Base-by-base conservation (phyloP, 2,113 vertebrate species). In the Smithornis capensis region DNA sequence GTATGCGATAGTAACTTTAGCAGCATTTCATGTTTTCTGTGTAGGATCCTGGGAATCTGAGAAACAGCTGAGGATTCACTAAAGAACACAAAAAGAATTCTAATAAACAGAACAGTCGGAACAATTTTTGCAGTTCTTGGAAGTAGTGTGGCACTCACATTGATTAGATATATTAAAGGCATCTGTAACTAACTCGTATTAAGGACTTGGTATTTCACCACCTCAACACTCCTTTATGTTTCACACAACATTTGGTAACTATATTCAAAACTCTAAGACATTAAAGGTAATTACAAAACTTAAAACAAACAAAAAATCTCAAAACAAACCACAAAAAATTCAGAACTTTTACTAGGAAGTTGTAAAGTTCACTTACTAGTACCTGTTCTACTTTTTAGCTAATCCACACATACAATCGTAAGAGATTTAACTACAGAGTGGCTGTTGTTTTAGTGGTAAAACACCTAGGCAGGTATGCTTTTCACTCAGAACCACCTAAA, bases 91-190 rank as follows among this genome's bases (percentile, higher is more conserved):
- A 91, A 84, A 94, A 90, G 6, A n/a, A 44, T 95, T 94, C 65
- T 73, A 83, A 88, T 59, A 97, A 95, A 95, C 83, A 91, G 84
- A 97, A 92, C 38, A 95, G 44, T 64, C 49, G 37, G 23, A 55
- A 94, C 42, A 85, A 87, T 37, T 38, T 89, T 59, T 94, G 79
- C 44, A 84, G 3, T 94, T 97, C 92, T 91, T 96, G 94, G 93
- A 97, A 98, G 87, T 3, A 24, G 50, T 93, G 88, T 96, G 90
- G 93, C 92, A 97, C 93, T n/a, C 35, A 82, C 37, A 73, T 74
- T 79, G 50, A 87, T 87, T 87, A 93, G 55, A 38, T 56, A 23
- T 90, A 92, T 85, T 94, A 94, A 96, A 98, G 76, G 71, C 83
- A 95, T n/a, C 33, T 49, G 19, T 71, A 70, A 81, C 45, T 83